Evolutionary conservation across 2,113 vertebrate species (phyloP).

Genomic region (Cricetomys ansorgei): DNA sequence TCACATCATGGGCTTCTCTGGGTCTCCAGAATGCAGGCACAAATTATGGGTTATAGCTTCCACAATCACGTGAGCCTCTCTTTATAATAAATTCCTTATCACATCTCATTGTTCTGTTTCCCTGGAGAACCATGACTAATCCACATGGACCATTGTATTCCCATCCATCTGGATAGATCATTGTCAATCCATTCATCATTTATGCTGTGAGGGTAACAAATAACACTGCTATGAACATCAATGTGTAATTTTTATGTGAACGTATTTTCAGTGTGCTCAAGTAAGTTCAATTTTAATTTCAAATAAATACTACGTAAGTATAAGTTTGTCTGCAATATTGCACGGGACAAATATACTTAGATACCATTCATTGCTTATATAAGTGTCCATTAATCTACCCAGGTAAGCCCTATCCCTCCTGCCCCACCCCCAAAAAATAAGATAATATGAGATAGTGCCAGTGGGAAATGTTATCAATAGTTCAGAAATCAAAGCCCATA

Average conservation of each 20-base stretch:
- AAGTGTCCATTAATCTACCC: background rate
- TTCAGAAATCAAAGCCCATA: constrained; percentile 3
- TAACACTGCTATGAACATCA: background rate
- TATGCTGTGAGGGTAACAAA: background rate
- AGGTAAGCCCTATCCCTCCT: background rate
- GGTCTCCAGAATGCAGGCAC: background rate
- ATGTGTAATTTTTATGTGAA: background rate
- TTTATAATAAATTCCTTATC: background rate
- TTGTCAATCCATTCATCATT: background rate
- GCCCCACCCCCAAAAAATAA: background rate
- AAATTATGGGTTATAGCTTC: background rate
- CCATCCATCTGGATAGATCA: background rate
- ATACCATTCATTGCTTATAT: background rate
- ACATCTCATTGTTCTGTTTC: background rate
- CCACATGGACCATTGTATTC: background rate
- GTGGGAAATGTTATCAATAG: background rate
- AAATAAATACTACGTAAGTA: constrained; percentile 21
- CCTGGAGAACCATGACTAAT: background rate
- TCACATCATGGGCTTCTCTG: background rate
- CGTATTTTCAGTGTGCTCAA: constrained; percentile 19
- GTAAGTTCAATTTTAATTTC: constrained; percentile 42
- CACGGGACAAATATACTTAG: background rate
- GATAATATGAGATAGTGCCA: background rate
- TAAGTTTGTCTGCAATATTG: background rate
- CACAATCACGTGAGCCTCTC: background rate